Conservation (phyloP, 2,888 invertebrate species). For the Acanthosepion esculentum region DNA sequence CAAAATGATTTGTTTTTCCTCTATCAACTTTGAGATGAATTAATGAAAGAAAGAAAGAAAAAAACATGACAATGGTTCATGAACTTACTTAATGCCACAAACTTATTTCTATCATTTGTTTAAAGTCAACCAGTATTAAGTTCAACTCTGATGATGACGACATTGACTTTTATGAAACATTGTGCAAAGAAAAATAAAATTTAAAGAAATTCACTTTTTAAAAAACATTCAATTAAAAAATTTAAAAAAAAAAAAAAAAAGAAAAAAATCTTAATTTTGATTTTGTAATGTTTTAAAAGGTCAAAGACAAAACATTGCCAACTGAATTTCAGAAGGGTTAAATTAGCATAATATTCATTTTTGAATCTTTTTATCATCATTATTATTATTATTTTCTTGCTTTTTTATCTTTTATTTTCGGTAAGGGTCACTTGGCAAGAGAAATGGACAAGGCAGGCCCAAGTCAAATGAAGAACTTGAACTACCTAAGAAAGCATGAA, state of each 20-base stretch:
- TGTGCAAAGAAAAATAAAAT: neutral
- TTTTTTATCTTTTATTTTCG: neutral
- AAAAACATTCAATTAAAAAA: neutral
- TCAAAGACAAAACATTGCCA: neutral
- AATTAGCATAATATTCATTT: neutral
- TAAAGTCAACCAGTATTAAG: neutral
- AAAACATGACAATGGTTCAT: neutral
- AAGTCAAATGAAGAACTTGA: slow-evolving; percentile 36
- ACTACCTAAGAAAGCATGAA: slow-evolving; percentile 41
- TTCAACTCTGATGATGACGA: neutral
- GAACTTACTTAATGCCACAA: neutral
- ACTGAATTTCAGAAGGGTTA: neutral
- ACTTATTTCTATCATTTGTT: neutral
- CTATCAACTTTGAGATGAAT: neutral
- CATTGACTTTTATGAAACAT: neutral
- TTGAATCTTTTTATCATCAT: neutral
- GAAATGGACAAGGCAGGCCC: slow-evolving; percentile 38
- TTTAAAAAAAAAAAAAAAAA: neutral
- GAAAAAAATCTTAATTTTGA: neutral
- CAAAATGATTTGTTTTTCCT: neutral
- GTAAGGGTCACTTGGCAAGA: slow-evolving; percentile 40
- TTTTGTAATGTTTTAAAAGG: neutral
- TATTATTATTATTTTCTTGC: neutral
- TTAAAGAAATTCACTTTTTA: neutral
- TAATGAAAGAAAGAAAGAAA: neutral